A percentile compares a stretch with the other conserved stretches of the same genome.
phyloP scores from a whole-genome alignment of 2,113 vertebrate species.

The Cyphomyrus plagiostoma region DNA sequence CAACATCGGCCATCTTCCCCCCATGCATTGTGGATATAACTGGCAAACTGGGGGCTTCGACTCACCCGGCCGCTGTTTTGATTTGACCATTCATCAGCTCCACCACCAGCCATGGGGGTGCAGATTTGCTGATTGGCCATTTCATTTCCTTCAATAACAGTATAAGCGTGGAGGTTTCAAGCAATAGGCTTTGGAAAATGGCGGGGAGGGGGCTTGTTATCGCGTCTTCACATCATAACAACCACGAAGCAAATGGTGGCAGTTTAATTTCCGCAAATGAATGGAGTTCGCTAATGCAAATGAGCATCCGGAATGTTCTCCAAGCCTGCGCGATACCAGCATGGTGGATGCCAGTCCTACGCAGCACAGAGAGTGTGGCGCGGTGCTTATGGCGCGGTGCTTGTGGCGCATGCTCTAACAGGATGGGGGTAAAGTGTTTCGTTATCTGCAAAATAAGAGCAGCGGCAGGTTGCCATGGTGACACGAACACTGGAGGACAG shows the following conservation, averaged over 20 bases:
- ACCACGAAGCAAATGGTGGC: background rate
- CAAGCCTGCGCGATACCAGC: too few species aligned
- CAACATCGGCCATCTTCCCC: background rate
- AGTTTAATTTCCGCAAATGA: slow-evolving; percentile 13
- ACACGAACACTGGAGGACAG: background rate
- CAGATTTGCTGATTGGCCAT: slow-evolving; percentile 59
- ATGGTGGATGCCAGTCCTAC: background rate
- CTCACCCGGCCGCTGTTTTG: background rate
- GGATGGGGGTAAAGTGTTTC: background rate
- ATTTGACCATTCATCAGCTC: slow-evolving; percentile 14
- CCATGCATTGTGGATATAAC: background rate
- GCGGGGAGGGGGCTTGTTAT: background rate
- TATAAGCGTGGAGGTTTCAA: slow-evolving; percentile 23
- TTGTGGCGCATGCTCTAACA: background rate
- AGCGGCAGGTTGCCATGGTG: background rate
- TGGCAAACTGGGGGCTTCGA: background rate
- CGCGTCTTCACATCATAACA: slow-evolving; percentile 1
- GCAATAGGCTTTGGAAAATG: background rate
- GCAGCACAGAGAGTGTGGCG: background rate
- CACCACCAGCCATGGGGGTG: slow-evolving; percentile 36
- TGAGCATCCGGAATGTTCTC: background rate
- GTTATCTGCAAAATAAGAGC: background rate
- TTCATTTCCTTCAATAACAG: slow-evolving; percentile 59
- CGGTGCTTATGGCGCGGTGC: background rate
- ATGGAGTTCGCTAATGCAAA: background rate